phyloP scores from a whole-genome alignment of 1,140 invertebrate genomes.

The Varroa destructor region DNA sequence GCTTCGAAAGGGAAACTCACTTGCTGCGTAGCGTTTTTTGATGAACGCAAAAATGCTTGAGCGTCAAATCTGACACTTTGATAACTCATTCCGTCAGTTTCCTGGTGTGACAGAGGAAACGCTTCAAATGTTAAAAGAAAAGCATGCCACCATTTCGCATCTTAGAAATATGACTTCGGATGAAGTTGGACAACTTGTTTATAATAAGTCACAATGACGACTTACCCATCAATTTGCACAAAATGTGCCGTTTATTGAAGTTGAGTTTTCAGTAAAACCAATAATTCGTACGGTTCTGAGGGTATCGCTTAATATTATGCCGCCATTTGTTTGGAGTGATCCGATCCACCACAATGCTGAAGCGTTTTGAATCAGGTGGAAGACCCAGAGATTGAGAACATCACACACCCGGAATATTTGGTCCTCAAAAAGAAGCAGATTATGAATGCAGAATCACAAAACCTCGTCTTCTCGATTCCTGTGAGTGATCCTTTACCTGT shows the following conservation, averaged over 20 bases:
- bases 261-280: constrained; percentile 75
- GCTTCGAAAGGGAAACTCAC: constrained; percentile 69
- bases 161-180: constrained; percentile 41
- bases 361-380: constrained; percentile 94
- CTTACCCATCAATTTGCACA: constrained; percentile 67
- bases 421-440: constrained; percentile 70
- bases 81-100: constrained; percentile 75
- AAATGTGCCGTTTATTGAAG: constrained; percentile 66
- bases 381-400: constrained; percentile 78
- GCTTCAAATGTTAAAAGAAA: constrained; percentile 40
- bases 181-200: constrained; percentile 39
- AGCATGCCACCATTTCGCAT: constrained; percentile 37
- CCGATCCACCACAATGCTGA: constrained; percentile 69
- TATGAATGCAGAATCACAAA: constrained; percentile 55
- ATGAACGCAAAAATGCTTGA: constrained; percentile 79
- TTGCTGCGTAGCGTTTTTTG: constrained; percentile 64
- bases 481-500: constrained; percentile 68
- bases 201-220: constrained; percentile 42
- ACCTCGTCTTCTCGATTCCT: constrained; percentile 88
- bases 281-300: constrained; percentile 83
- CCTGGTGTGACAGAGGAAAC: constrained; percentile 38
- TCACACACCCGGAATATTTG: constrained; percentile 92
- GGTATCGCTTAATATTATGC: constrained; percentile 63
- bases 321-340: constrained; percentile 82
- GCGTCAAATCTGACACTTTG: constrained; percentile 69